Evolutionary conservation across 2,113 vertebrate species (phyloP), one percentile per base, ranked within the genome.

Genomic region (Suncus etruscus): DNA sequence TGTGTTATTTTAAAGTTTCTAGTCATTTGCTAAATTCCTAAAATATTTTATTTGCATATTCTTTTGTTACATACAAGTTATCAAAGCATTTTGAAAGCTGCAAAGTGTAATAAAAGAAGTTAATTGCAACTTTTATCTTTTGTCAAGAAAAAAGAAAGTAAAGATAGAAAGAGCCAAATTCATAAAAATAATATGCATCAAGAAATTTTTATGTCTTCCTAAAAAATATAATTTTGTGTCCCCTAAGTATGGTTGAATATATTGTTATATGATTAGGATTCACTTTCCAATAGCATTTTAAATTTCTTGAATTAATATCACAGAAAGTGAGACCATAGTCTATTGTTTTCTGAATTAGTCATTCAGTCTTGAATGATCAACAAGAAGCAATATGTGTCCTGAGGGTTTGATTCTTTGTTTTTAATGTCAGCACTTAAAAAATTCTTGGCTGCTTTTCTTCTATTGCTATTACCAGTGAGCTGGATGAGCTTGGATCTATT

Each of bases 41-140:
- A 94, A 91, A 90, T 87, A 87, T 89, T 83, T 88, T 76, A 86
- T 83, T 93, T 24, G 51, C 24, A 29, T 78, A 88, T 86, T 90
- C 48, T 87, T 90, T 76, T 68, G 22, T 75, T 88, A 50, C 29
- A 31, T 82, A 29, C 31, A 69, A 48, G 68, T 45, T 72, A 94
- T 39, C 70, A 87, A 72, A 77, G 89, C 25, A 90, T n/a, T 85
- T 87, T 87, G 66, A 92, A 94, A 94, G 27, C 27, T 91, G 16
- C 14, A 80, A 77, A 85, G 22, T 63, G 7, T 69, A 81, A 86
- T 72, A 22, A 3, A 80, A 63, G 83, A 94, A 89, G 32, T 79
- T 90, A 95, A 11, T 78, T 87, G 4, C 90, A 51, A 79, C 16
- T 89, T 92, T 25, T 29, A 85, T 92, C 5, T 16, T 90, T 45